Evolutionary conservation across 2,888 invertebrate genomes (phyloP).

Genomic region (Hemaris fuciformis): DNA sequence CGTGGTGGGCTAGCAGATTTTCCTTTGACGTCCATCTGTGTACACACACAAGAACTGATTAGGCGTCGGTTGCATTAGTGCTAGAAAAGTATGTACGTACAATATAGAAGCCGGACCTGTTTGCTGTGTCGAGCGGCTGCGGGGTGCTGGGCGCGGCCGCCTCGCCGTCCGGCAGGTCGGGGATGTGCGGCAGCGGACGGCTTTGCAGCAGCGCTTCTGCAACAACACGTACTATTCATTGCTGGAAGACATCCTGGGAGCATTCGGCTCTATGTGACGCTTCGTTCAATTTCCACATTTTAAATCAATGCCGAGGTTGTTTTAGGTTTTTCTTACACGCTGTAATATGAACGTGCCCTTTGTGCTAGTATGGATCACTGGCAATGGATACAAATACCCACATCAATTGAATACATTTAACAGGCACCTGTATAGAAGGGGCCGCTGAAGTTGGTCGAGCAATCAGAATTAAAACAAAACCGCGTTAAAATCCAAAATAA

Average conservation of each 20-base stretch:
- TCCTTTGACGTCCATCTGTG: constrained; percentile 97
- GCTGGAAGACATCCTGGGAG: background rate
- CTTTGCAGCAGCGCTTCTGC: constrained; percentile 96
- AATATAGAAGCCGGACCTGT: constrained; percentile 50
- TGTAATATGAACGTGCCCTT: too few relatives aligned
- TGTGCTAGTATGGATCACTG: too few relatives aligned
- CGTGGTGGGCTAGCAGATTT: constrained; percentile 93
- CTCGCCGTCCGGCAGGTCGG: constrained; percentile 89
- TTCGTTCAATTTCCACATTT: too few relatives aligned
- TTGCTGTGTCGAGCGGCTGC: constrained; percentile 69
- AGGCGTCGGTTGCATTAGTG: background rate
- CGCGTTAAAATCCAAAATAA: too few relatives aligned
- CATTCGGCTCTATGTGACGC: too few relatives aligned
- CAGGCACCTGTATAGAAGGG: too few relatives aligned
- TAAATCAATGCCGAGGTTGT: too few relatives aligned
- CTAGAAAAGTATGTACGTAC: background rate
- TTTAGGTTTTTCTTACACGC: too few relatives aligned
- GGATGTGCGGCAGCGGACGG: constrained; percentile 96
- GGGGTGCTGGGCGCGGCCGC: constrained; percentile 54
- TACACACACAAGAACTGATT: background rate
- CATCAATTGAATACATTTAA: too few relatives aligned
- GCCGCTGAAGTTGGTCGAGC: too few relatives aligned
- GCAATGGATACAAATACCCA: too few relatives aligned
- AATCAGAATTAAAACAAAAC: too few relatives aligned
- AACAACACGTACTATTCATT: constrained; percentile 26